Conservation (phyloP, 2,888 invertebrate genomes). For the Linnaemya vulpina region DNA sequence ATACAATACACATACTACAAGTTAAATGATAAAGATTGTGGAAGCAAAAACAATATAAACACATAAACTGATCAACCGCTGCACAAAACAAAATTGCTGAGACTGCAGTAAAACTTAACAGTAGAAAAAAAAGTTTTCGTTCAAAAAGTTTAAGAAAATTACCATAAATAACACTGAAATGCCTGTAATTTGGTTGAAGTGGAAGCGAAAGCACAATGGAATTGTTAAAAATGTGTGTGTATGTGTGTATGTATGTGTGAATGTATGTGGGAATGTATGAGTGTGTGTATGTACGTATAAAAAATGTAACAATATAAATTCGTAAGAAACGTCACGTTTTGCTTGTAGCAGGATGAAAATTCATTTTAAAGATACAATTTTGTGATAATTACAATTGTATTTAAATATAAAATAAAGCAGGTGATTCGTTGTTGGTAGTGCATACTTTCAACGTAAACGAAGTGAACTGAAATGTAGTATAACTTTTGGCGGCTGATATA, state of each 20-base stretch:
- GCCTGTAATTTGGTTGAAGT: neutral
- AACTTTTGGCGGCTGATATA: neutral
- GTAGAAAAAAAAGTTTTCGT: slow-evolving; percentile 29
- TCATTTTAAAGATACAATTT: neutral
- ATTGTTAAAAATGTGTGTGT: neutral
- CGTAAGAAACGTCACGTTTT: neutral
- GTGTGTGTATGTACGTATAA: neutral
- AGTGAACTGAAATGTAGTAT: neutral
- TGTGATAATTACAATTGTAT: slow-evolving; percentile 2
- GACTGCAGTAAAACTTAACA: slow-evolving; percentile 49
- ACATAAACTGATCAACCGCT: slow-evolving; percentile 3
- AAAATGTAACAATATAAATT: slow-evolving; percentile 8
- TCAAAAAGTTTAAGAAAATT: slow-evolving; percentile 24
- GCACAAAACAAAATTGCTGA: slow-evolving; percentile 34
- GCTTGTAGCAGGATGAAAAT: neutral
- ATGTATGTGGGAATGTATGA: neutral
- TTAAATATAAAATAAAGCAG: neutral
- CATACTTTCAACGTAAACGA: neutral
- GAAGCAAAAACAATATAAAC: slow-evolving; percentile 20
- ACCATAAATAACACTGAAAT: slow-evolving; percentile 31
- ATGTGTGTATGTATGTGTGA: neutral
- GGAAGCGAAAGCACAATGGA: neutral
- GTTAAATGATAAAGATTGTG: slow-evolving; percentile 16
- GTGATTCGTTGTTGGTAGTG: neutral
- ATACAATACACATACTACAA: slow-evolving; percentile 6